A percentile compares a stretch with the other conserved stretches of the same genome.
phyloP scores from a whole-genome alignment of 2,797 vertebrate genomes.

The Anolis apletophallus region DNA sequence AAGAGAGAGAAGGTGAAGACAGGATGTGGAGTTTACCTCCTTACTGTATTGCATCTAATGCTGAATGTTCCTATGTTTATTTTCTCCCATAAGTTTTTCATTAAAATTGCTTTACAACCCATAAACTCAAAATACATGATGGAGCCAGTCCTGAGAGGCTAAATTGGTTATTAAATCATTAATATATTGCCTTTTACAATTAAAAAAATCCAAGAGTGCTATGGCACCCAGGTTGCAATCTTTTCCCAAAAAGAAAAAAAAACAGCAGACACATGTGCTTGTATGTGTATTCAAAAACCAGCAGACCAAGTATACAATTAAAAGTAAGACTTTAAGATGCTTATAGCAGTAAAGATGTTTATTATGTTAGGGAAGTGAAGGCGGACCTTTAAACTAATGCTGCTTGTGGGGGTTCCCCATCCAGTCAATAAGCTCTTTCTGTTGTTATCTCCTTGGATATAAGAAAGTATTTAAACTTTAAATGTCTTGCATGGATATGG shows the following conservation, averaged over 20 bases:
- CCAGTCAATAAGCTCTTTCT: neutral
- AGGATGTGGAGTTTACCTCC: neutral
- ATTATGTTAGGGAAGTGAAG: neutral
- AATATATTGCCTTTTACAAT: too few relatives aligned
- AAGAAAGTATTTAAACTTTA: too few relatives aligned
- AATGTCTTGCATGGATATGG: too few relatives aligned
- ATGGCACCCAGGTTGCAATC: too few relatives aligned
- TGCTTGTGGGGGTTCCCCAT: neutral
- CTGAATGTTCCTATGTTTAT: neutral
- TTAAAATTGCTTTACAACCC: neutral
- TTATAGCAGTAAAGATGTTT: neutral
- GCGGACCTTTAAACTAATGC: too few relatives aligned
- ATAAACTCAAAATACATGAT: neutral
- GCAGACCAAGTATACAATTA: neutral
- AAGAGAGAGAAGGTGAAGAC: neutral
- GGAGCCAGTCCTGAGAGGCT: neutral
- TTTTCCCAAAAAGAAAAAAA: too few relatives aligned
- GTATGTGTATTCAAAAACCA: too few relatives aligned
- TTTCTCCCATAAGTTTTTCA: neutral
- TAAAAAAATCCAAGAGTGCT: too few relatives aligned
- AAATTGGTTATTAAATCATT: neutral
- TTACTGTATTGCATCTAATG: neutral
- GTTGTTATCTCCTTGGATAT: too few relatives aligned
- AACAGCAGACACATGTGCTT: too few relatives aligned
- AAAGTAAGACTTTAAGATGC: neutral